Base-by-base conservation (phyloP, 2,888 invertebrate species). In the Pyrgus malvae region DNA sequence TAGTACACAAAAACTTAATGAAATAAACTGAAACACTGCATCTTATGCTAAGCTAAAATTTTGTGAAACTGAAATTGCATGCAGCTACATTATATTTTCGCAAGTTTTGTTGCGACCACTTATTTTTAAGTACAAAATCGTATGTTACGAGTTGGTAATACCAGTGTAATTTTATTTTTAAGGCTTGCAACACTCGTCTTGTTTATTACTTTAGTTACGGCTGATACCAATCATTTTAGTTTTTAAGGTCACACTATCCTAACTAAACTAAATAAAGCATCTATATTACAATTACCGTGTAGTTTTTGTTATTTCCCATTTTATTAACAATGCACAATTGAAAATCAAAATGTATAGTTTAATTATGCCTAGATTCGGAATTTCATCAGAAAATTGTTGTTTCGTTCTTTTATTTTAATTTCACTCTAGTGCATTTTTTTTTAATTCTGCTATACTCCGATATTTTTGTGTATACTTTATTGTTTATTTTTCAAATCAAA, bases 201-300 rank as follows among this genome's bases (percentile, higher is more conserved):
- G 37, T 37, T 64, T 71, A 67, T 63, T 41, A 41, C 66, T 55
- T 66, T 72, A 74, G 65, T 64, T 75, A 79, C 67, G 79, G 82
- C 83, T 83, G 80, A 85, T 85, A 88, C 88, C 88, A 87, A 82
- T 82, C 78, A 78, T 69, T 78, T 70, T 80, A 78, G 72, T 56
- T 56, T 44, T 41, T 86, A 81, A 83, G 83, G 79, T 81, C 82
- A 80, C 80, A 80, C 64, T 70, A 72, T 75, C 65, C 69, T 76
- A 78, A 77, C 73, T 68, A 61, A 68, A 74, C 63, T 69, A 66
- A 54, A 69, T 67, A 68, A 71, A 69, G 61, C 59, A 64, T 64
- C 59, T 61, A 67, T 57, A 62, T 64, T 17, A 66, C 57, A 53
- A 59, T 48, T 49, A 4, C 2, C 4, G 3, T 44, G 46, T 29